Percentiles rank a stretch among this genome's conserved stretches.
Evolutionary conservation across 2,888 invertebrate genomes (phyloP).

Genomic region (Dynastes tityus): DNA sequence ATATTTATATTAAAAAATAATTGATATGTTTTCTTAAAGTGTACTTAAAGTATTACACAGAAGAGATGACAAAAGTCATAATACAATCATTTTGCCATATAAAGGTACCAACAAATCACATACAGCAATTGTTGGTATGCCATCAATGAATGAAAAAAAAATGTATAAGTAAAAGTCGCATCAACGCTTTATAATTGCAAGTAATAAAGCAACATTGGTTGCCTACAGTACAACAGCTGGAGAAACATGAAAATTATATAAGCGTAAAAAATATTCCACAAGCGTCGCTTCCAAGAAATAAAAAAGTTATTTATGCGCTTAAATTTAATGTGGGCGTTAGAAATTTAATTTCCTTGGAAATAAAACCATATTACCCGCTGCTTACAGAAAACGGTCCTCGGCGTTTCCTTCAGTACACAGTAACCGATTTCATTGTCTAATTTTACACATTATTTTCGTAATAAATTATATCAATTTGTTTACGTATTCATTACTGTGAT

Average conservation of each 20-base stretch:
- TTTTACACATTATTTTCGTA: not conserved
- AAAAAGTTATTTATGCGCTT: constrained; percentile 15
- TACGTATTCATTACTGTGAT: no score
- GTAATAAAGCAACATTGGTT: constrained; percentile 12
- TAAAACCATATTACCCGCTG: constrained; percentile 5
- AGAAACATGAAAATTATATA: not conserved
- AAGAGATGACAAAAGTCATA: no score
- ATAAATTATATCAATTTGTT: no score
- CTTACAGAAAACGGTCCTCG: not conserved
- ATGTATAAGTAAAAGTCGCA: no score
- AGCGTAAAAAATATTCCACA: not conserved
- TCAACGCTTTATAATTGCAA: constrained; percentile 8
- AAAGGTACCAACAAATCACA: no score
- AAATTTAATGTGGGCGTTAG: constrained; percentile 5
- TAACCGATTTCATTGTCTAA: not conserved
- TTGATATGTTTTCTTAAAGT: no score
- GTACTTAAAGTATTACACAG: no score
- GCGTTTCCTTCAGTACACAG: not conserved
- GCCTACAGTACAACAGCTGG: not conserved
- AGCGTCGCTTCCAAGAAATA: not conserved
- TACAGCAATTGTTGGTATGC: no score
- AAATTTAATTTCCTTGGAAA: constrained; percentile 13
- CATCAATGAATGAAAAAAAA: no score
- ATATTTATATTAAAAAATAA: no score
- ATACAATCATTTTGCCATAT: no score